Conservation (phyloP, 2,888 invertebrate species). For the Stegophylla sp. region DNA sequence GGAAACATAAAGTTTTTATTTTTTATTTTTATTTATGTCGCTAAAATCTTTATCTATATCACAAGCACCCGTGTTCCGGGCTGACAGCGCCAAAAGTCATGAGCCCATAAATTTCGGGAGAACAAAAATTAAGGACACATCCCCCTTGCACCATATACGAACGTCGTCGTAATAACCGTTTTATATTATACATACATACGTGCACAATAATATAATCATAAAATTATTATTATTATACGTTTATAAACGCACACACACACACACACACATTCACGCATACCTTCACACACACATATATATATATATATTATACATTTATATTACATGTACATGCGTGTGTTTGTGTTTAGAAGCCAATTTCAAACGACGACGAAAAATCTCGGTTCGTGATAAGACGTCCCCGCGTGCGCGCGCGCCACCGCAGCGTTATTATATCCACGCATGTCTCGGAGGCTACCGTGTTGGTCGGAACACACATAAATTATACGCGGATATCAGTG, state of each 20-base stretch:
- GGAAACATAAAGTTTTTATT: slow-evolving; percentile 39
- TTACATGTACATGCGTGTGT: neutral
- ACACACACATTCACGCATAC: neutral
- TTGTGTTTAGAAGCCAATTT: slow-evolving; percentile 49
- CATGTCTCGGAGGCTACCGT: slow-evolving; percentile 57
- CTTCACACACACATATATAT: neutral
- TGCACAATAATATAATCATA: neutral
- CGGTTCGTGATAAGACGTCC: slow-evolving; percentile 49
- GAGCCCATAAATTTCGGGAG: slow-evolving; percentile 41
- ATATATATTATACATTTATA: neutral
- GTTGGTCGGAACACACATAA: slow-evolving; percentile 57
- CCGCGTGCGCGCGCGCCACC: neutral
- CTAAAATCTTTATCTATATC: slow-evolving; percentile 50
- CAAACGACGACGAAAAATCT: slow-evolving; percentile 47
- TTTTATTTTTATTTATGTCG: slow-evolving; percentile 30
- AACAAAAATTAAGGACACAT: slow-evolving; percentile 49
- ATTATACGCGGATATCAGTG: slow-evolving; percentile 56
- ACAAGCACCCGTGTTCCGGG: slow-evolving; percentile 12
- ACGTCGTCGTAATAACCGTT: slow-evolving; percentile 21
- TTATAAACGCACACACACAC: neutral
- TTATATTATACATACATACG: neutral
- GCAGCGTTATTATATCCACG: slow-evolving; percentile 30
- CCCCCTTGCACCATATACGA: slow-evolving; percentile 39
- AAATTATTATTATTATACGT: neutral
- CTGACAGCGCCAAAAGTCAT: slow-evolving; percentile 46